phyloP scores from a whole-genome alignment of 2,113 vertebrate species.

The Mobula birostris region DNA sequence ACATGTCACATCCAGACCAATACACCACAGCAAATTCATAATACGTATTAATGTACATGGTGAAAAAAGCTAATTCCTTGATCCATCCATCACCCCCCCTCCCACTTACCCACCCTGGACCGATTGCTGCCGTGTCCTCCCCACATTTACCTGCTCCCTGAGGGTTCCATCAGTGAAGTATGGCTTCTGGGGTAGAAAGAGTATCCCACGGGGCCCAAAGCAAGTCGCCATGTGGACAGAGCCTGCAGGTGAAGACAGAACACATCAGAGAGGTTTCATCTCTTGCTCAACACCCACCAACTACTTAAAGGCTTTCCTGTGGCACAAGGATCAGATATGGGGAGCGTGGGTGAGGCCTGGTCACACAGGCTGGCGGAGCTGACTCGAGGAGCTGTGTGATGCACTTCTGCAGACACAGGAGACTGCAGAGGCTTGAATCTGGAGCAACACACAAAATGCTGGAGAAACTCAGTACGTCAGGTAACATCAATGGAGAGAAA shows the following conservation, averaged over 20 bases:
- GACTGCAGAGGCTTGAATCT: too few relatives aligned
- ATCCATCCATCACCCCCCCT: not conserved
- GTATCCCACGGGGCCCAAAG: constrained; percentile 84
- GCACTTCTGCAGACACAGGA: too few relatives aligned
- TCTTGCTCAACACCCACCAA: not conserved
- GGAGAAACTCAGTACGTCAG: too few relatives aligned
- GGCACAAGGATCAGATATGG: too few relatives aligned
- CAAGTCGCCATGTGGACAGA: constrained; percentile 71
- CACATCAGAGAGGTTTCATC: not conserved
- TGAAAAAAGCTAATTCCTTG: too few relatives aligned
- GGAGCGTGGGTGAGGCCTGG: too few relatives aligned
- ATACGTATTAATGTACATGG: too few relatives aligned
- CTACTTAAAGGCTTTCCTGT: too few relatives aligned
- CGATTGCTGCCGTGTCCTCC: not conserved
- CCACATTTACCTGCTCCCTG: constrained; percentile 74
- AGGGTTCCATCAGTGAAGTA: constrained; percentile 91
- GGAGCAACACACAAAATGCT: too few relatives aligned
- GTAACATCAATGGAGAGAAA: too few relatives aligned
- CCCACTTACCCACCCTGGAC: not conserved
- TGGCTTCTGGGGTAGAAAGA: constrained; percentile 86
- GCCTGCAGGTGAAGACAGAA: constrained; percentile 54
- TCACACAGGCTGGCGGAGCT: not conserved
- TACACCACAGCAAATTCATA: too few relatives aligned
- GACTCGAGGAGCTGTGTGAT: not conserved
- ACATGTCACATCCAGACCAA: too few relatives aligned